Base-by-base conservation (phyloP, 2,888 invertebrate species). In the Onchidella celtica region DNA sequence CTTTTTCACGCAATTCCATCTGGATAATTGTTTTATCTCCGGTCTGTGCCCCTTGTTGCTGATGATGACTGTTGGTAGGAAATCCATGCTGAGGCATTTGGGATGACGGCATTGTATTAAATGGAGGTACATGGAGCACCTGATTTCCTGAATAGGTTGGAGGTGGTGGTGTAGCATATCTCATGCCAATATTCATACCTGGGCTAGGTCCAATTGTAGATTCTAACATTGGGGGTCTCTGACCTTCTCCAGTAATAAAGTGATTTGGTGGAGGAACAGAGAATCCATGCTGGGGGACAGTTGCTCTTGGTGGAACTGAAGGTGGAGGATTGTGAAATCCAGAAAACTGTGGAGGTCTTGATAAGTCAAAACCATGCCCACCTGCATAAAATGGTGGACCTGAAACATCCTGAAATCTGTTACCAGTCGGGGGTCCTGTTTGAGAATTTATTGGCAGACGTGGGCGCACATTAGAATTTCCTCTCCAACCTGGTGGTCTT, bases 191-290 rank as follows among this genome's bases (percentile, higher is more conserved):
- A n/a, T n/a, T n/a, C n/a, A n/a, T n/a, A n/a, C n/a, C n/a, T n/a
- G n/a, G n/a, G n/a, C n/a, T n/a, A n/a, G n/a, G n/a, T n/a, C n/a
- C n/a, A n/a, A n/a, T n/a, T n/a, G n/a, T n/a, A n/a, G n/a, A n/a
- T n/a, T n/a, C n/a, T n/a, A n/a, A n/a, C n/a, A n/a, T n/a, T n/a
- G n/a, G n/a, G n/a, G n/a, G n/a, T n/a, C n/a, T n/a, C n/a, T 32
- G 73, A 61, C 59, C 73, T 38, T 4, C n/a, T n/a, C 9, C 61
- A 14, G 14, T 2, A 14, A 24, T 17, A 24, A 0, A 36, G 6
- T 61, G 59, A n/a, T 11, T 73, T 61, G 57, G 59, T 73, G 73
- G 73, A 36, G 73, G 73, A 34, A 59, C 36, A 34, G 55, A 32
- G 72, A 73, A 73, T 59, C 24, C 17, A 57, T 59, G 73, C 6